Evolutionary conservation across 2,888 invertebrate genomes (phyloP), one percentile per base, ranked within the genome.

Genomic region (Trissonchulus sp.): DNA sequence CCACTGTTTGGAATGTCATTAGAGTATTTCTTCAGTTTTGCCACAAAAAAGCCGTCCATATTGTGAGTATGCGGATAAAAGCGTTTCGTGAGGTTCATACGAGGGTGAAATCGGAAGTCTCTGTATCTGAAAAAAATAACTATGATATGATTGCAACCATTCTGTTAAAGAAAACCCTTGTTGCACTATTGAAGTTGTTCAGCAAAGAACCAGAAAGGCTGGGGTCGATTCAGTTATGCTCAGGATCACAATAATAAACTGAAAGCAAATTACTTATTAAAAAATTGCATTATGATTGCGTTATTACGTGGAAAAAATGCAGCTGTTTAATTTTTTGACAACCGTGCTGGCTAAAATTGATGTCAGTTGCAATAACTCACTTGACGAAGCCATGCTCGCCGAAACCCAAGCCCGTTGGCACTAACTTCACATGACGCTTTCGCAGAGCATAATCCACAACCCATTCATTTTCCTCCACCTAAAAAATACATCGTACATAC

Each of bases 41-140:
- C 97, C 0, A 99, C 96, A 87, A 91, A 99, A 86, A 99, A 99
- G 1, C 99, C 99, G 86, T 99, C 99, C 92, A 99, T 93, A 84
- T 99, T 99, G 85, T 99, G 95, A 1, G 92, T 91, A 84, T 99
- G 99, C 0, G 99, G 99, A 87, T 99, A 99, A 87, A 93, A 96
- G 73, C 99, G 88, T 84, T 90, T 90, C 0, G 94, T 92, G 76
- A 93, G 86, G 83, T 93, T 93, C 85, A 99, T 86, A 18, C 92
- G 91, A 0, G 93, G 94, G 86, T 97, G 94, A 87, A 93, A 97
- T 80, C 94, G 82, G 78, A 86, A 84, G 76, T 85, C 84, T 76
- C 87, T 85, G 81, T 86, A 88, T 75, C 88, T 87, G 79, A 18
- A 78, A 78, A 89, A 81, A 35, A n/a, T n/a, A n/a, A n/a, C n/a